Base-by-base conservation (phyloP, 92 coral and sea anemone species). In the Zoanthus sociatus region DNA sequence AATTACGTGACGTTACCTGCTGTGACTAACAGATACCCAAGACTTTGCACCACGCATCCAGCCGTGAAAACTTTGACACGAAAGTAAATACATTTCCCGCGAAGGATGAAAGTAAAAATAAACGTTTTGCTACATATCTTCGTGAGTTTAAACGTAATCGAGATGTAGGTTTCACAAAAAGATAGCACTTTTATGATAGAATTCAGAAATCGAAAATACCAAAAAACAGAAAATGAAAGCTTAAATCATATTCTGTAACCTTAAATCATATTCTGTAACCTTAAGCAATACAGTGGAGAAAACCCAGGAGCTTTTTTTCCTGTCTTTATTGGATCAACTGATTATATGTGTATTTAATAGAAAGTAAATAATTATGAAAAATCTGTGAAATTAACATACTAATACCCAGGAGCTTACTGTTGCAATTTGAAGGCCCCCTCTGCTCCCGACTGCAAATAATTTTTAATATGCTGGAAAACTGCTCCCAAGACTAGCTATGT, bases 141-240 rank as follows among this genome's bases (percentile, higher is more conserved):
- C 42, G 42, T 37, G 0, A 37, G 93, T 90, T 37, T 37, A 37
- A 37, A 37, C 42, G 42, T 37, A 37, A 37, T 37, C 42, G 42
- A 37, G 42, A 37, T 37, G 42, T 4, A 37, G 42, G 2, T 37
- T 37, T 37, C 42, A 37, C 42, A 37, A 37, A 37, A 37, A 60
- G 87, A 90, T 73, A 86, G 87, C 53, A 90, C 79, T 87, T 91
- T 87, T 87, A 90, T 91, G 42, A 37, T 37, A 37, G 42, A 37
- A 37, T 37, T 37, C 42, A 37, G 42, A 37, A 37, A 37, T 37
- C 42, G 42, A 37, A 37, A 37, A 37, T 37, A 37, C 42, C 42
- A 37, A 37, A 37, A 37, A 37, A 37, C 42, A 37, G 42, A 37
- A 37, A 37, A 37, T 37, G 42, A 37, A 37, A 37, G 42, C 42